Base-by-base conservation (phyloP, 1,140 invertebrate genomes). In the Triops longicaudatus region DNA sequence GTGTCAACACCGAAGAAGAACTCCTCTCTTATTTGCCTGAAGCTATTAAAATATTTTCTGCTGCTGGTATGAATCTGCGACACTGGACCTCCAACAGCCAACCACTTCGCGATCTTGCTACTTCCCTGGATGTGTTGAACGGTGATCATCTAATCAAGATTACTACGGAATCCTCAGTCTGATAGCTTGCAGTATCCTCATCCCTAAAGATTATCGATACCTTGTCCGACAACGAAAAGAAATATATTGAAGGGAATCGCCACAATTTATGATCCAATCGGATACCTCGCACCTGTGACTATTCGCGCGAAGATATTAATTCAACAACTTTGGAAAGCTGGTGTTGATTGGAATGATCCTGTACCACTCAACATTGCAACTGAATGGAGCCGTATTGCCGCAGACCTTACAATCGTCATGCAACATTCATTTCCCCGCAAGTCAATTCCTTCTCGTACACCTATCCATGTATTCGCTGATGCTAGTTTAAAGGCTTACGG, bases 231-330 rank as follows among this genome's bases (percentile, higher is more conserved):
- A 76, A 80, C 79, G 9, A 80, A 80, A 63, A 31, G 79, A 3
- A 17, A 17, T 4, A 28, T 79, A 9, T 74, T 80, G 10, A 76
- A 75, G 5, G 31, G 63, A 9, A 72, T 79, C 0, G 78, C 80
- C 4, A 72, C 75, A 75, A 76, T 77, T 5, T 80, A 79, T 42
- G 80, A 80, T 79, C 80, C 80, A 7, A 1, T 80, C 0, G 78
- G 80, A 26, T 79, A 73, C 26, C 11, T 80, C 31, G 41, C 78
- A 11, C 80, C 79, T 2, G 74, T 79, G 10, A 79, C 76, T 1
- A 74, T 80, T 28, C 74, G 72, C 17, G 79, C 75, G 9, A 80
- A 77, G 72, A 26, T 79, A 4, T 17, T 80, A 1, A 73, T 80
- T 26, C 79, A 79, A 42, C 26, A 76, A 78, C 17, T 80, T 9